Evolutionary conservation across 2,797 vertebrate genomes (phyloP), one percentile per base, ranked within the genome.

Genomic region (Thunnus albacares): DNA sequence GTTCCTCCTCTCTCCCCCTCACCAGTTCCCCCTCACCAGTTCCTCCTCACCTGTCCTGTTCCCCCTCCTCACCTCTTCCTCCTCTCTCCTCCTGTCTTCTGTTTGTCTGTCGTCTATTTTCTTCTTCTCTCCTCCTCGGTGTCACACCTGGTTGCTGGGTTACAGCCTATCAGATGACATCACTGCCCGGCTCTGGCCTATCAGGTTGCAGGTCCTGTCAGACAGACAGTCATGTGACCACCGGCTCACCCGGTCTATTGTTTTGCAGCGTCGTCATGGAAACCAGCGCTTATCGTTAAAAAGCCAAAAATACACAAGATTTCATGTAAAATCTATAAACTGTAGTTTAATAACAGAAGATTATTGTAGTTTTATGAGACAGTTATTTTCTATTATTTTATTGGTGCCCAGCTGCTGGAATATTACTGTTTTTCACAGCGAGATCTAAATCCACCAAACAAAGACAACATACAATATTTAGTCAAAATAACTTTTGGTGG

Each of bases 141-240:
- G 57, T 66, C 30, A 62, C 72, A 67, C 63, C 61, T 69, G 33
- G 58, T 81, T 76, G 70, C 84, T 35, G 18, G 60, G 86, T 62
- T 14, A 80, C 86, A 76, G 81, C 81, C 83, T 82, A 82, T 89
- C 78, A 72, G 61, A 73, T 77, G 62, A 78, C 72, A 41, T 38
- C 72, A 57, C 33, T 30, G 13, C 6, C 9, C 0, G 26, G 4
- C 61, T 57, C 12, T 11, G 2, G 43, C 89, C 85, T 81, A 91
- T 92, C 83, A 68, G 76, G 71, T 87, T 71, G 55, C 84, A 56
- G 30, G 12, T 38, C 30, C 55, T 26, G 49, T 64, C 51, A 53
- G 55, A 69, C 63, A 78, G 68, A 38, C 0, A 0, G 78, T 62
- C 88, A 87, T 60, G 73, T 91, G 88, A 87, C 66, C 45, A 14